Evolutionary conservation across 2,888 invertebrate species (phyloP).

Genomic region (Lathronympha strigana): DNA sequence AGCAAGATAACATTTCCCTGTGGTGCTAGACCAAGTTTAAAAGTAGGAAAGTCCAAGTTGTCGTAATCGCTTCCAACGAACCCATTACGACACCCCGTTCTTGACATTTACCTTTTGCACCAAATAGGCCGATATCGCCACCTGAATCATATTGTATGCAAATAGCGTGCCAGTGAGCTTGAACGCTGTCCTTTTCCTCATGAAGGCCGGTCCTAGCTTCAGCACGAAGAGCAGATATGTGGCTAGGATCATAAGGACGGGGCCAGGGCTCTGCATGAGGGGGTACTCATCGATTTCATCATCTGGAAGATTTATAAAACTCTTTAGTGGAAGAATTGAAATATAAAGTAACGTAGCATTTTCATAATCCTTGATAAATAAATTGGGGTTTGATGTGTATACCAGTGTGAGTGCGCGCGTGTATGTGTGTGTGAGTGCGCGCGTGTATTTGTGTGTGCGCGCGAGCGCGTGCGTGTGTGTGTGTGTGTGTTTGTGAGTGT

Average conservation of each 20-base stretch:
- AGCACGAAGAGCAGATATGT: constrained; percentile 87
- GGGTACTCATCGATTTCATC: constrained; percentile 86
- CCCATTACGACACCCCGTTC: constrained; percentile 3
- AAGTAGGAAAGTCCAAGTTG: too few relatives aligned
- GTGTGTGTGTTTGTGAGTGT: too few relatives aligned
- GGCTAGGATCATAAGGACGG: constrained; percentile 78
- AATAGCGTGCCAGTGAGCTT: constrained; percentile 84
- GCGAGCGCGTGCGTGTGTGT: too few relatives aligned
- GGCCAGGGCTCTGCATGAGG: constrained; percentile 86
- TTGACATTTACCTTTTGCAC: constrained; percentile 70
- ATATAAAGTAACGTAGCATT: not conserved
- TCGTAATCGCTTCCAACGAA: not conserved
- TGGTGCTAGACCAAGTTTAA: too few relatives aligned
- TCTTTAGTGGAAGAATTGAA: not conserved
- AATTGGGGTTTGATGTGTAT: too few relatives aligned
- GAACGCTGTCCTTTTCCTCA: constrained; percentile 85
- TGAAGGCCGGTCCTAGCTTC: constrained; percentile 86
- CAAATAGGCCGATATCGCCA: constrained; percentile 78
- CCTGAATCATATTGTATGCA: constrained; percentile 87
- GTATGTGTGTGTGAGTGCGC: too few relatives aligned
- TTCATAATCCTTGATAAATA: too few relatives aligned
- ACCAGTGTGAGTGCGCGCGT: too few relatives aligned
- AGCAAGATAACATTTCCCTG: too few relatives aligned
- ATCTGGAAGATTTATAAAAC: constrained; percentile 74
- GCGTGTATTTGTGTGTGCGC: too few relatives aligned